Evolutionary conservation across 92 coral and sea anemone species (phyloP).

Genomic region (Pocillopora grandis): DNA sequence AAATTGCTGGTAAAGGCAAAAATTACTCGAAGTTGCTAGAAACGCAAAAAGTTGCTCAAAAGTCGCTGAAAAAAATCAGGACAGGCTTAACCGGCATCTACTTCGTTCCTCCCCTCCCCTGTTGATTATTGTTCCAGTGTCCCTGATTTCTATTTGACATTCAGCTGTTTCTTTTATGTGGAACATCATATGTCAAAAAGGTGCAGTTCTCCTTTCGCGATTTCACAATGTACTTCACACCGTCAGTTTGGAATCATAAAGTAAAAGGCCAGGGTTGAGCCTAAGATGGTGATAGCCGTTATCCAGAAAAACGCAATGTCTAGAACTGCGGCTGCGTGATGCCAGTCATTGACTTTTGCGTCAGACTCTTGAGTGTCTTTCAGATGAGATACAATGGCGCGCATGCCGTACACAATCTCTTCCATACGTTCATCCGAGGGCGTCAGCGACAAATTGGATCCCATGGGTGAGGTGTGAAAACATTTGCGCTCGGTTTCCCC

Average conservation of each 20-base stretch:
- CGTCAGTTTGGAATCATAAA: slow-evolving; percentile 71
- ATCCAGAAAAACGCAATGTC: slow-evolving; percentile 92
- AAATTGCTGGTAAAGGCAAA: no score
- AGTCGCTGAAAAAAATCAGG: no score
- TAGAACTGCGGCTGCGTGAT: slow-evolving; percentile 91
- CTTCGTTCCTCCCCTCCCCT: no score
- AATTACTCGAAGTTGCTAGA: no score
- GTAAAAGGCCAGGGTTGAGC: slow-evolving; percentile 85
- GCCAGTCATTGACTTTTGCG: slow-evolving; percentile 87
- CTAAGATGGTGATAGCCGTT: slow-evolving; percentile 72
- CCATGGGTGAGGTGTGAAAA: slow-evolving; percentile 44
- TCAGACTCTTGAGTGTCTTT: slow-evolving; percentile 84
- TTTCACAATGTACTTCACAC: neutral
- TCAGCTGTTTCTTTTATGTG: no score
- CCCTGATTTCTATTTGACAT: no score
- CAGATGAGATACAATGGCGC: slow-evolving; percentile 82
- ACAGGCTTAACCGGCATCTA: no score
- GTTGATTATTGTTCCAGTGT: no score
- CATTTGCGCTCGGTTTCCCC: slow-evolving; percentile 46
- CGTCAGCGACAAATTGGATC: slow-evolving; percentile 62
- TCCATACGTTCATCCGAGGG: slow-evolving; percentile 74
- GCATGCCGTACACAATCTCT: slow-evolving; percentile 72
- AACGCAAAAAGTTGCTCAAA: no score
- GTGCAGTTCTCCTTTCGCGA: no score
- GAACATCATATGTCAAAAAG: no score